Evolutionary conservation across 2,888 invertebrate species (phyloP), one percentile per base, ranked within the genome.

Genomic region (Tipula lateralis): DNA sequence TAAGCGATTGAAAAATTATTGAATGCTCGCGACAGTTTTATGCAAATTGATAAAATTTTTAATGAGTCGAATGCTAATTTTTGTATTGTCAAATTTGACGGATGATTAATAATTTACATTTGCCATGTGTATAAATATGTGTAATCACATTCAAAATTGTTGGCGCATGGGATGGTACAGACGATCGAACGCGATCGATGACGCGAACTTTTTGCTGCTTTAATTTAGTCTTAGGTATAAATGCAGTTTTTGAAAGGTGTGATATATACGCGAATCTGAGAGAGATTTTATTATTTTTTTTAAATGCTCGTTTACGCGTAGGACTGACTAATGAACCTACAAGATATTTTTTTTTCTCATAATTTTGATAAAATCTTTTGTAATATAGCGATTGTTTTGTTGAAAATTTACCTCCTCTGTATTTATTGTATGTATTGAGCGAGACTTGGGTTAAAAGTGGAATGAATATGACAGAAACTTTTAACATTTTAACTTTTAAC

Each of bases 361-460:
- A 5, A n/a, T 44, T 66, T 66, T 66, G 66, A 66, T 66, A 66
- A 66, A 66, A 66, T 66, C 66, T 66, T 66, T 66, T 66, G 66
- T 66, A 66, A 66, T 66, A 66, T 66, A 66, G 66, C 66, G 66
- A 66, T 66, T 66, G 66, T 66, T 24, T 66, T 66, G 66, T 66
- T 66, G 24, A 66, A 66, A 66, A 66, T 66, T 66, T 66, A 24
- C 66, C 66, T 66, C 66, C 66, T 66, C 66, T 66, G 66, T 66
- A 66, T 66, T 44, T 44, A 66, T 66, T n/a, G 7, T 24, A 66
- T 6, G 16, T 16, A 44, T 44, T 44, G n/a, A 44, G n/a, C 16
- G 24, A 24, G 19, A 66, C 66, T 66, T 66, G 66, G 66, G 24
- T 66, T 66, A 66, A 66, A 66, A 66, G 66, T 66, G 66, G 66